phyloP scores from a whole-genome alignment of 2,888 invertebrate genomes.

The Microplitis manilae region DNA sequence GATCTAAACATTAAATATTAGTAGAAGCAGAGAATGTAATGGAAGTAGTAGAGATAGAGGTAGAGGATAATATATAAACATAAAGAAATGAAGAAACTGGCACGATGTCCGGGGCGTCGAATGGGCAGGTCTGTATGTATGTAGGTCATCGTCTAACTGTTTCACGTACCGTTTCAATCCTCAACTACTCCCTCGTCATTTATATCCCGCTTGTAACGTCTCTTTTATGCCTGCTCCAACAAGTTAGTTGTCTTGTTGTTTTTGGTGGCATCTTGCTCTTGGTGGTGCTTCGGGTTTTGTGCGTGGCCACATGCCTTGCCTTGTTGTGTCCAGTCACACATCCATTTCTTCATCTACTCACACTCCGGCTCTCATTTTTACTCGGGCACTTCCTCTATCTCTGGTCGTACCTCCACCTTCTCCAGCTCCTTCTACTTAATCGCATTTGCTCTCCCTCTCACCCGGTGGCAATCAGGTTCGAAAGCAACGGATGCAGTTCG shows the following conservation, averaged over 20 bases:
- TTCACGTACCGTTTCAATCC: slow-evolving; percentile 69
- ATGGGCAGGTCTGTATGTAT: slow-evolving; percentile 62
- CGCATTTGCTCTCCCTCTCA: slow-evolving; percentile 35
- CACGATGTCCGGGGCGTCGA: slow-evolving; percentile 64
- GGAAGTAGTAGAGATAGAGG: slow-evolving; percentile 21
- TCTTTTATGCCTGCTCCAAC: slow-evolving; percentile 44
- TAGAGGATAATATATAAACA: slow-evolving; percentile 27
- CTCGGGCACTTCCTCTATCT: not conserved
- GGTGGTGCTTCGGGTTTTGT: slow-evolving; percentile 33
- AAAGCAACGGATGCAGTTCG: slow-evolving; percentile 1
- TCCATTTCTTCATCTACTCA: slow-evolving; percentile 42
- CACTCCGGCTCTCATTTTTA: not conserved
- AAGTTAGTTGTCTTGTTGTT: slow-evolving; percentile 47
- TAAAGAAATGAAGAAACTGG: slow-evolving; percentile 61
- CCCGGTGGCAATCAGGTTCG: slow-evolving; percentile 20
- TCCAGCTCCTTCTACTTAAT: slow-evolving; percentile 25
- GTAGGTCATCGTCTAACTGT: slow-evolving; percentile 72
- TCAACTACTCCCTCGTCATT: slow-evolving; percentile 50
- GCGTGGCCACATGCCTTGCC: slow-evolving; percentile 44
- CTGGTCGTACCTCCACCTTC: not conserved
- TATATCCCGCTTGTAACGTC: slow-evolving; percentile 41
- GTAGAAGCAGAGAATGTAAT: slow-evolving; percentile 1
- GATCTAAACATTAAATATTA: no score
- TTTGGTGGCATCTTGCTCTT: slow-evolving; percentile 39
- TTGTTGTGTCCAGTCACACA: slow-evolving; percentile 39